These are phyloP conservation scores for Oceanites oceanicus DNA, from an alignment of 2,113 vertebrate species.

Conservation along the genomic window DNA sequence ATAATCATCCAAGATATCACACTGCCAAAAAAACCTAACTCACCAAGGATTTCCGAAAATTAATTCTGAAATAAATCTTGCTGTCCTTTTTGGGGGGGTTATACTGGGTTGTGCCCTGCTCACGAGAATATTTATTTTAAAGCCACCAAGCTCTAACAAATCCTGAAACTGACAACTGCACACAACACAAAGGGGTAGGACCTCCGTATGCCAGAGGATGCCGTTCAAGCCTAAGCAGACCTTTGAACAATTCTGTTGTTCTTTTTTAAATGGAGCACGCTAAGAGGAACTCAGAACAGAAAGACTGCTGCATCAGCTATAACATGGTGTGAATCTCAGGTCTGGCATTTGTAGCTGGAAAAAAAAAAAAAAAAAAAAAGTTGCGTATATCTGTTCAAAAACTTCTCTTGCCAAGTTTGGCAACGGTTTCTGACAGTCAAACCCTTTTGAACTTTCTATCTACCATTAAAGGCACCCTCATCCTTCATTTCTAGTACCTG, in stretches of 20 bases:
- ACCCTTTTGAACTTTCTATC: conserved; percentile 12
- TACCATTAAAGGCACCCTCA: conserved; percentile 23
- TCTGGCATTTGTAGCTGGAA: neutral
- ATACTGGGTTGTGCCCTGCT: neutral
- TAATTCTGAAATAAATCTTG: neutral
- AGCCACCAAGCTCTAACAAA: neutral
- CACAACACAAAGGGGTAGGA: neutral
- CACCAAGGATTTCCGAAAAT: neutral
- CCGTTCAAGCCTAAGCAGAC: neutral
- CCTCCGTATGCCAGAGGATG: neutral
- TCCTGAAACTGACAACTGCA: neutral
- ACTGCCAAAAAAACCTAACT: neutral
- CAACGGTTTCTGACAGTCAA: neutral
- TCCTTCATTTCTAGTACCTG: conserved; percentile 21
- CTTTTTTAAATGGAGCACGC: neutral
- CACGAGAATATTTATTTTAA: neutral
- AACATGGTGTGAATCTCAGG: neutral
- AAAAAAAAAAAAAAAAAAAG: neutral
- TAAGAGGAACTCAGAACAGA: neutral
- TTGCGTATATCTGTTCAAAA: neutral
- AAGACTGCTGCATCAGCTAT: neutral
- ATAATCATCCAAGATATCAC: neutral
- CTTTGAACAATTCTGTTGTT: neutral
- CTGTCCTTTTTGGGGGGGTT: neutral
- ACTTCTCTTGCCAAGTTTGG: neutral